Conservation (phyloP, 1,140 invertebrate species). For the Spodoptera frugiperda region DNA sequence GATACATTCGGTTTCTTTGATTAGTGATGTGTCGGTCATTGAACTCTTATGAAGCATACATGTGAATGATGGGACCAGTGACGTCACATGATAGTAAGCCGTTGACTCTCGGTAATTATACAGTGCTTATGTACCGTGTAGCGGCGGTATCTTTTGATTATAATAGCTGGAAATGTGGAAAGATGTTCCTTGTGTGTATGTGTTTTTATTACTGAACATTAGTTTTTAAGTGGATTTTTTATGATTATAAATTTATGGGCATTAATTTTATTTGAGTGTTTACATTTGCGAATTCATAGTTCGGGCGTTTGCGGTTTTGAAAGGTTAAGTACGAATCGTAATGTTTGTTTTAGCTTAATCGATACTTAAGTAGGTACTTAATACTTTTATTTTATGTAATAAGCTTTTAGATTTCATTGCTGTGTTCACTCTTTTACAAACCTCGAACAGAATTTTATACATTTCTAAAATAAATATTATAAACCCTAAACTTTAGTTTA, state of each 20-base stretch:
- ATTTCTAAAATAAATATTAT: too few species aligned
- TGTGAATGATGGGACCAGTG: constrained; percentile 39
- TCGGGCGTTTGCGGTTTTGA: too few species aligned
- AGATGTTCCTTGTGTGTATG: not conserved
- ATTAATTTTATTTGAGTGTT: not conserved
- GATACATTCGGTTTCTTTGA: constrained; percentile 44
- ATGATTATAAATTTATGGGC: not conserved
- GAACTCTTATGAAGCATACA: constrained; percentile 35
- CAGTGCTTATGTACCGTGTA: constrained; percentile 24
- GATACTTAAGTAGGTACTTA: too few species aligned
- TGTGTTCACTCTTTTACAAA: too few species aligned
- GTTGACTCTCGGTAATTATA: constrained; percentile 36
- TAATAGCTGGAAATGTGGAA: constrained; percentile 41
- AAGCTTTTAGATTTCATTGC: too few species aligned
- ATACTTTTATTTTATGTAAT: too few species aligned
- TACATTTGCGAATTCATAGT: too few species aligned
- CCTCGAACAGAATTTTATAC: too few species aligned
- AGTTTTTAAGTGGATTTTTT: not conserved
- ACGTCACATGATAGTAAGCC: constrained; percentile 32
- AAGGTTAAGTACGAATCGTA: too few species aligned
- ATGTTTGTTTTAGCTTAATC: too few species aligned
- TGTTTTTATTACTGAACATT: constrained; percentile 10
- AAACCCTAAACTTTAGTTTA: too few species aligned
- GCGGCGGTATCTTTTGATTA: constrained; percentile 40
- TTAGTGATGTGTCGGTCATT: constrained; percentile 29